A percentile compares a stretch with the other conserved stretches of the same genome.
Evolutionary conservation across 2,113 vertebrate species (phyloP).

Genomic region (Carollia perspicillata): DNA sequence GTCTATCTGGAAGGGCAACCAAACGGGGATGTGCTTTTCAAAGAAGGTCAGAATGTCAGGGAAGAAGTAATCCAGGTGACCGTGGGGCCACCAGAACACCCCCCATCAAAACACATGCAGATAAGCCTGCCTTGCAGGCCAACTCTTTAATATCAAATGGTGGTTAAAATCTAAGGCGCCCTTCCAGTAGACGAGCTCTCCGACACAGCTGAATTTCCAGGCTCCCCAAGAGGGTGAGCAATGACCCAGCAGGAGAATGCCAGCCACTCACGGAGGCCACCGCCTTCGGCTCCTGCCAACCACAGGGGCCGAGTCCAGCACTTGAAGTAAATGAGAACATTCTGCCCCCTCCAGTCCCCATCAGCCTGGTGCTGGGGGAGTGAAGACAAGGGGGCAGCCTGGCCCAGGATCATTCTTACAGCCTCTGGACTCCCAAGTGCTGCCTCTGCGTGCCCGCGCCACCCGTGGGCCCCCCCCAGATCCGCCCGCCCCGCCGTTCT

Average conservation of each 20-base stretch:
- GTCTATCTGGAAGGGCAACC: not conserved
- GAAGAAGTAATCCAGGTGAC: not conserved
- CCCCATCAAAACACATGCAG: not conserved
- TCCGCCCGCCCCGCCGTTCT: not conserved
- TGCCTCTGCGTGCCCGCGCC: not conserved
- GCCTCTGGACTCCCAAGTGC: not conserved
- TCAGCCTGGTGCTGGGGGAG: not conserved
- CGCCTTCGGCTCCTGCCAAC: not conserved
- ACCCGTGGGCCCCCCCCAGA: not conserved
- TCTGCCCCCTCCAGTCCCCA: not conserved
- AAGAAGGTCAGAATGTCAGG: not conserved
- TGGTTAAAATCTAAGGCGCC: not conserved
- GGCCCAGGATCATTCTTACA: not conserved
- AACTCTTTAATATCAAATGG: not conserved
- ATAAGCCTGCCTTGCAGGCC: not conserved
- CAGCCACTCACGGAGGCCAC: not conserved
- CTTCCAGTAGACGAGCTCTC: not conserved
- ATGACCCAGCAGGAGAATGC: constrained; percentile 41
- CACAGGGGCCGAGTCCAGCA: not conserved
- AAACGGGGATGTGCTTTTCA: not conserved
- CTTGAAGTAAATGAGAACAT: not conserved
- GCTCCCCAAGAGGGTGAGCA: not conserved
- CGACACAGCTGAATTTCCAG: not conserved
- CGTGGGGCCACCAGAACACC: not conserved
- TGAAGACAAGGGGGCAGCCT: not conserved